phyloP scores from a whole-genome alignment of 2,113 vertebrate genomes.

The Megaceryle maxima region DNA sequence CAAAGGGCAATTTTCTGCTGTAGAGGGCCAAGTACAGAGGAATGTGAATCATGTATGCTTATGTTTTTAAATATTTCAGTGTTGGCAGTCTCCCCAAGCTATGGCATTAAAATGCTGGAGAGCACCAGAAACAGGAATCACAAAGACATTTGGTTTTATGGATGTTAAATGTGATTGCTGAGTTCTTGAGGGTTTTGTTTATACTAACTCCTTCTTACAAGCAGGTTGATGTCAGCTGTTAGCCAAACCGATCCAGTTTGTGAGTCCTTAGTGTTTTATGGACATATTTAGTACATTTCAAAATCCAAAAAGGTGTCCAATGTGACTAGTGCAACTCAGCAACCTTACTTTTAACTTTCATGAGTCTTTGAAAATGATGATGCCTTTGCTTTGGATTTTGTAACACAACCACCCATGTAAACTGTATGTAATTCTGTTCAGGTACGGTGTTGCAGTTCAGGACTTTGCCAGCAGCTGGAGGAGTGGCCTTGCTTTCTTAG shows the following conservation, averaged over 20 bases:
- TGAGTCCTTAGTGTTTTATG: neutral
- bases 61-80: constrained; percentile 40
- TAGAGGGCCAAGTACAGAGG: constrained; percentile 8
- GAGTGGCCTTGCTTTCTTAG: constrained; percentile 93
- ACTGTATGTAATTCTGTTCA: constrained; percentile 37
- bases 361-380: neutral
- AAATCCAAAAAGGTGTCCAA: neutral
- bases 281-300: neutral
- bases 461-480: constrained; percentile 95
- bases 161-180: constrained; percentile 26
- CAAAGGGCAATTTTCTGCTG: neutral
- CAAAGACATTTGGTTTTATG: constrained; percentile 39
- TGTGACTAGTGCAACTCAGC: neutral
- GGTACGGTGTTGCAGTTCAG: constrained; percentile 92
- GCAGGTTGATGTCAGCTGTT: constrained; percentile 19
- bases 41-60: constrained; percentile 47
- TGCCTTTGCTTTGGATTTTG: neutral
- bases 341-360: neutral
- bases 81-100: constrained; percentile 40
- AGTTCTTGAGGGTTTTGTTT: constrained; percentile 39
- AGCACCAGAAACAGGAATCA: constrained; percentile 21
- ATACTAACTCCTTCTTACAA: constrained; percentile 16
- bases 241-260: neutral
- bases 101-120: constrained; percentile 46
- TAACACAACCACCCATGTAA: neutral